Evolutionary conservation across 1,140 invertebrate species (phyloP).

Genomic region (Heliothis subflexa): DNA sequence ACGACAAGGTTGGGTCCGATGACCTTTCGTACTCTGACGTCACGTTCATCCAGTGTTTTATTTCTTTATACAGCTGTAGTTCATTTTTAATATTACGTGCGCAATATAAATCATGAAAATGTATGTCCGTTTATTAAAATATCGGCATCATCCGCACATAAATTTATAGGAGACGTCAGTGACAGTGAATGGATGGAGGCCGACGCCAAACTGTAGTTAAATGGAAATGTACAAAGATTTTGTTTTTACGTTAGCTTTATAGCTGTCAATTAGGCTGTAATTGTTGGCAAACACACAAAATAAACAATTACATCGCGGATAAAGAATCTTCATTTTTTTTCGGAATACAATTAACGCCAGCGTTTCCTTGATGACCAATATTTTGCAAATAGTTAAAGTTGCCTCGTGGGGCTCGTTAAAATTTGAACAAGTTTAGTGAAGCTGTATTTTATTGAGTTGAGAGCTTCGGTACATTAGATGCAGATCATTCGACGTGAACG

Average conservation of each 20-base stretch:
- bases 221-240: slow-evolving; percentile 20
- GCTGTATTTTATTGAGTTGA: slow-evolving; percentile 36
- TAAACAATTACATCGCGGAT: slow-evolving; percentile 10
- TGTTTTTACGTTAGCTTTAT: slow-evolving; percentile 14
- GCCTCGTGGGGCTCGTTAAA: not conserved
- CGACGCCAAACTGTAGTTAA: slow-evolving; percentile 5
- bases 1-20: slow-evolving; percentile 4
- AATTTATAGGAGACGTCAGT: slow-evolving; percentile 28
- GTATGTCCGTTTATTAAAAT: slow-evolving; percentile 28
- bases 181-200: slow-evolving; percentile 26
- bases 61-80: slow-evolving; percentile 7
- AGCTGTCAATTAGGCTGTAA: slow-evolving; percentile 29
- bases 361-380: slow-evolving; percentile 3
- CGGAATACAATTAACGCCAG: not conserved
- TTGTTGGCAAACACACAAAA: slow-evolving; percentile 28
- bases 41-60: slow-evolving; percentile 1
- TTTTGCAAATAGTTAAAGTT: not conserved
- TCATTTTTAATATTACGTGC: slow-evolving; percentile 12
- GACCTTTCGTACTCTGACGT: slow-evolving; percentile 30
- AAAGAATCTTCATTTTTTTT: not conserved
- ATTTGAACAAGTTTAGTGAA: slow-evolving; percentile 22
- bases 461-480: slow-evolving; percentile 43
- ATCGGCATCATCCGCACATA: slow-evolving; percentile 39
- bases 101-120: slow-evolving; percentile 1
- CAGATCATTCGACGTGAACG: slow-evolving; percentile 38